phyloP scores from a whole-genome alignment of 2,113 vertebrate genomes.

The Forbesichthys agassizii region DNA sequence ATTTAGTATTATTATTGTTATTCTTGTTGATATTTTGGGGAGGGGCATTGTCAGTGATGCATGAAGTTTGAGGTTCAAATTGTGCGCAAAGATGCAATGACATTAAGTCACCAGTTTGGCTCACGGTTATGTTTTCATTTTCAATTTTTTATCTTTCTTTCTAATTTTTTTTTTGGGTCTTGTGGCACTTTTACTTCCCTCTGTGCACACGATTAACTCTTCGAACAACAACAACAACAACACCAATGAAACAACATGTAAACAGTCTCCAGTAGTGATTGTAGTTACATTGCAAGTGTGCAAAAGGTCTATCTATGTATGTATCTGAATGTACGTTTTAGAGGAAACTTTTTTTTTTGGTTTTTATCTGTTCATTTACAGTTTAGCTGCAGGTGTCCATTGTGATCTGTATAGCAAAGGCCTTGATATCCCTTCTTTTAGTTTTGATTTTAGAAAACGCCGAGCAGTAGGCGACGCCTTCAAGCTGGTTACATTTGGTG shows the following conservation, averaged over 20 bases:
- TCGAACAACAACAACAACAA: conserved; percentile 76
- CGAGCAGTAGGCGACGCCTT: conserved; percentile 72
- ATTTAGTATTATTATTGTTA: conserved; percentile 79
- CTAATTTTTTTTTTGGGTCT: conserved; percentile 76
- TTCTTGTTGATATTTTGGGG: conserved; percentile 8
- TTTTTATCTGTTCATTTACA: conserved; percentile 67
- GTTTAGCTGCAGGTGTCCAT: conserved; percentile 74
- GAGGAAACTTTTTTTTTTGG: conserved; percentile 53
- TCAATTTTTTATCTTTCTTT: neutral
- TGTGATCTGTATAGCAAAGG: conserved; percentile 76
- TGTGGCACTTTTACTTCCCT: conserved; percentile 89
- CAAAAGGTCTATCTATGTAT: conserved; percentile 77
- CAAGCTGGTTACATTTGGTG: conserved; percentile 77
- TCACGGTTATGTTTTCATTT: conserved; percentile 90
- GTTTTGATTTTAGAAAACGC: conserved; percentile 61
- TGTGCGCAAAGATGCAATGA: conserved; percentile 83
- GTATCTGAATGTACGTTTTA: conserved; percentile 82
- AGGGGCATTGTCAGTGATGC: neutral
- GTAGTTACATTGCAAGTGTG: conserved; percentile 75
- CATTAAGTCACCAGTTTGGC: conserved; percentile 82
- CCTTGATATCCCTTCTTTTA: conserved; percentile 73
- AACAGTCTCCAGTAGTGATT: conserved; percentile 74
- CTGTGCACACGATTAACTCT: conserved; percentile 63
- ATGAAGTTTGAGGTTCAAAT: conserved; percentile 83
- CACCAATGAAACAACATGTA: conserved; percentile 68